A percentile compares a stretch with the other conserved stretches of the same genome.
Conservation (phyloP, 2,113 vertebrate genomes). For the Tachuris rubrigastra region DNA sequence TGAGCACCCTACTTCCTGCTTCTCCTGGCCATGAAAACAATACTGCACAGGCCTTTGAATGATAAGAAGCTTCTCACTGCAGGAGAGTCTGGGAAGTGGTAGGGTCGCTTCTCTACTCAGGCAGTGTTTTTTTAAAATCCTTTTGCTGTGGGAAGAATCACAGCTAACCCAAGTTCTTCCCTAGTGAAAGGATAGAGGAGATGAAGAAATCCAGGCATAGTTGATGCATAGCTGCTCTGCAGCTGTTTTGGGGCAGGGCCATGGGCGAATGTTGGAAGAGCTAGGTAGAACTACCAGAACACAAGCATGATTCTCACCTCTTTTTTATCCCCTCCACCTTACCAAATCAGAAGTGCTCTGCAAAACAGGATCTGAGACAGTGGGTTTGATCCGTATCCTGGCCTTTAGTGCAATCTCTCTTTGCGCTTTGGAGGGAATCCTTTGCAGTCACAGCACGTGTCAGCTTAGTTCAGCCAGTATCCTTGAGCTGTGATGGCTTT, state of each 20-base stretch:
- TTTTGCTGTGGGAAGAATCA: neutral
- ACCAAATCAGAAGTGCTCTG: neutral
- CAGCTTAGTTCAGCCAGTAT: neutral
- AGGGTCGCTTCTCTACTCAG: neutral
- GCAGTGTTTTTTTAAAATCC: neutral
- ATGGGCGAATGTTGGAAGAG: neutral
- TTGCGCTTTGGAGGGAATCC: neutral
- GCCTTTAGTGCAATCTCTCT: neutral
- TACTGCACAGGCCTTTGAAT: neutral
- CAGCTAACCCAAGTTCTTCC: neutral
- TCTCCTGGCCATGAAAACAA: neutral
- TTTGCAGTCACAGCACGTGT: accelerated
- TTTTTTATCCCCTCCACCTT: neutral
- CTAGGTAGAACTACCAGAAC: neutral
- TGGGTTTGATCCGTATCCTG: neutral
- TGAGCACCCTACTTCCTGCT: neutral
- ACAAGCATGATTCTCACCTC: neutral
- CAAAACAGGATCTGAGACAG: neutral
- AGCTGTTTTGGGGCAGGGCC: neutral
- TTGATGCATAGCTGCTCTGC: neutral
- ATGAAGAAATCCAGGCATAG: neutral
- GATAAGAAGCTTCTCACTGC: neutral
- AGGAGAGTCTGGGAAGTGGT: neutral
- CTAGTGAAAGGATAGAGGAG: neutral
- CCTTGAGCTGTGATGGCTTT: neutral